Percentiles rank a stretch among this genome's conserved stretches.
phyloP scores from a whole-genome alignment of 2,888 invertebrate genomes.

The Cryptosula pallasiana region DNA sequence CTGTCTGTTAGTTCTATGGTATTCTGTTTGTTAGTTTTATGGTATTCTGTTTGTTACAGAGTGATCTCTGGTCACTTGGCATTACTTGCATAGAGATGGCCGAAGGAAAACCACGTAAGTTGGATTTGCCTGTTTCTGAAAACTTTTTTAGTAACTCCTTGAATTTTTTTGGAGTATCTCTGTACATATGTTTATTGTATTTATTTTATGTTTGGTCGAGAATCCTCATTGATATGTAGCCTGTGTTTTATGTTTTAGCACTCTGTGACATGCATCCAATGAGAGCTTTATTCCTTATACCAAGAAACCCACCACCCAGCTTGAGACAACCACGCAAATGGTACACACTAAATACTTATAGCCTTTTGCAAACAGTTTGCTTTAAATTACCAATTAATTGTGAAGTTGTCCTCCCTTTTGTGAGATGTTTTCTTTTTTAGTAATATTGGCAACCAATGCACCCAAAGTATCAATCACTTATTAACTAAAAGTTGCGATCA shows the following conservation, averaged over 20 bases:
- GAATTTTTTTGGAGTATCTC: no score
- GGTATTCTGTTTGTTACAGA: constrained; percentile 41
- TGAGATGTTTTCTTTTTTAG: background rate
- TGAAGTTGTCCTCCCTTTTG: no score
- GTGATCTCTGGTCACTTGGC: constrained; percentile 64
- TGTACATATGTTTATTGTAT: no score
- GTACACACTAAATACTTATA: constrained; percentile 57
- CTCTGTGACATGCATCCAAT: constrained; percentile 99
- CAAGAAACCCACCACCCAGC: constrained; percentile 93
- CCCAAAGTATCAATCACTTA: background rate
- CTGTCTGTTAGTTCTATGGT: no score
- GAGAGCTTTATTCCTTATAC: constrained; percentile 96
- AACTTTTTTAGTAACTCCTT: no score
- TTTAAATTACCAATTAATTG: no score
- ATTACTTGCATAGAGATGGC: constrained; percentile 99
- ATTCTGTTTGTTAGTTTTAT: no score
- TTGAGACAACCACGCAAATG: constrained; percentile 90
- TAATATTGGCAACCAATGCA: background rate
- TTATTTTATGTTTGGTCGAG: no score
- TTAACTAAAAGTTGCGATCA: no score
- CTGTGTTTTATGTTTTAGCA: constrained; percentile 59
- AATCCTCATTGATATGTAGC: no score
- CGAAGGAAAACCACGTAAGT: constrained; percentile 85
- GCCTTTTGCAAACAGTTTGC: no score
- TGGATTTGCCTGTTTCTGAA: no score